phyloP scores from a whole-genome alignment of 2,888 invertebrate genomes.

The Nomada hirtipes region DNA sequence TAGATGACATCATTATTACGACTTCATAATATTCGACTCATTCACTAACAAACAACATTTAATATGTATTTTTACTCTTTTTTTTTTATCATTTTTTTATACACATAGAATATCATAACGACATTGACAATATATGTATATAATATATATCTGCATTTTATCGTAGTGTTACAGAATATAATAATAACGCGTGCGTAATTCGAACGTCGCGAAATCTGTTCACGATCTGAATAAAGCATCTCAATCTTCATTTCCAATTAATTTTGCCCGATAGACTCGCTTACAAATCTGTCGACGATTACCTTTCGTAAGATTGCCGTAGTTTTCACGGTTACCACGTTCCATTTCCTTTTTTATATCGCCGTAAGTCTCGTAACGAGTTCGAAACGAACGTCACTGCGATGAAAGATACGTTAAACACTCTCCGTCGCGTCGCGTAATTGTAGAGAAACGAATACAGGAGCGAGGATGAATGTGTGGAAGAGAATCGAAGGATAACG shows the following conservation, averaged over 20 bases:
- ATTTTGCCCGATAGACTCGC: constrained; percentile 9
- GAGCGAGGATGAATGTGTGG: background rate
- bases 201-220: constrained; percentile 62
- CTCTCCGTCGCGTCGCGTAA: constrained; percentile 13
- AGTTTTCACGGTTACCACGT: background rate
- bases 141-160: constrained; percentile 60
- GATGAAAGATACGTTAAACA: constrained; percentile 14
- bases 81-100: constrained; percentile 62
- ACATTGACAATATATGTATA: constrained; percentile 73
- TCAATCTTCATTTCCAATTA: constrained; percentile 15
- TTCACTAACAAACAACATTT: constrained; percentile 78
- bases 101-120: constrained; percentile 75
- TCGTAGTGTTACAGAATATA: constrained; percentile 64
- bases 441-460: constrained; percentile 14
- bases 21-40: constrained; percentile 73
- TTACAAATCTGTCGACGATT: background rate
- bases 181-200: constrained; percentile 60
- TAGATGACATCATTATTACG: constrained; percentile 70
- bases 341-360: no score
- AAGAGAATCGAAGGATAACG: background rate
- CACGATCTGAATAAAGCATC: constrained; percentile 42
- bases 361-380: background rate
- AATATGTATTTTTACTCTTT: constrained; percentile 66
- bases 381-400: constrained; percentile 14
- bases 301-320: background rate